phyloP scores from a whole-genome alignment of 2,113 vertebrate genomes.

The Piprites chloris region DNA sequence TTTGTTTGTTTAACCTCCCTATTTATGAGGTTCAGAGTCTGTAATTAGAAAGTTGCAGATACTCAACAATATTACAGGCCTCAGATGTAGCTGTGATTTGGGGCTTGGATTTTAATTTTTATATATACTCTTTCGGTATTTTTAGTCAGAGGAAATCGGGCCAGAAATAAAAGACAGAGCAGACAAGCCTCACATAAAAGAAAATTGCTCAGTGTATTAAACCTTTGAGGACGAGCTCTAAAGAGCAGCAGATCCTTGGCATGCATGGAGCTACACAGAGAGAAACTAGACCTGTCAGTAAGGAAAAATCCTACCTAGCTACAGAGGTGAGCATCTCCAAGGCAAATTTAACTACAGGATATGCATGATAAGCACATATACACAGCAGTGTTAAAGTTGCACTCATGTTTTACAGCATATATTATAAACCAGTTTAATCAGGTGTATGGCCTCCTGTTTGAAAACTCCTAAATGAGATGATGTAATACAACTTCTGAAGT shows the following conservation, averaged over 20 bases:
- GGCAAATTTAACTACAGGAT: background rate
- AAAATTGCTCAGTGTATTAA: background rate
- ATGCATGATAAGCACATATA: background rate
- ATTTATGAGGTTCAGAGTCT: background rate
- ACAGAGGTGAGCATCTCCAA: background rate
- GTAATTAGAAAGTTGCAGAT: conserved; percentile 14
- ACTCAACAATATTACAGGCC: background rate
- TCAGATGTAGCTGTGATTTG: background rate
- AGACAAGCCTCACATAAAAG: background rate
- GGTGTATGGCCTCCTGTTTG: background rate
- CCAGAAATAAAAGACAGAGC: background rate
- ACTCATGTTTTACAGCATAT: background rate
- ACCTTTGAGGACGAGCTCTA: background rate
- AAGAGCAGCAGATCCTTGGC: background rate
- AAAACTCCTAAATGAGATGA: background rate
- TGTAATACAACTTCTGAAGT: background rate
- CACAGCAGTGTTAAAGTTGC: background rate
- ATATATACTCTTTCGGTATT: background rate
- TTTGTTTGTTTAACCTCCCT: background rate
- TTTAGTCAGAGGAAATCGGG: background rate
- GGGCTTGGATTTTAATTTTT: background rate
- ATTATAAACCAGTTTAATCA: conserved; percentile 12
- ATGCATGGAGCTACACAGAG: background rate
- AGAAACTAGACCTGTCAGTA: background rate
- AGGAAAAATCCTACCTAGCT: background rate